Evolutionary conservation across 1,140 invertebrate genomes (phyloP).

Genomic region (Goniozus legneri): DNA sequence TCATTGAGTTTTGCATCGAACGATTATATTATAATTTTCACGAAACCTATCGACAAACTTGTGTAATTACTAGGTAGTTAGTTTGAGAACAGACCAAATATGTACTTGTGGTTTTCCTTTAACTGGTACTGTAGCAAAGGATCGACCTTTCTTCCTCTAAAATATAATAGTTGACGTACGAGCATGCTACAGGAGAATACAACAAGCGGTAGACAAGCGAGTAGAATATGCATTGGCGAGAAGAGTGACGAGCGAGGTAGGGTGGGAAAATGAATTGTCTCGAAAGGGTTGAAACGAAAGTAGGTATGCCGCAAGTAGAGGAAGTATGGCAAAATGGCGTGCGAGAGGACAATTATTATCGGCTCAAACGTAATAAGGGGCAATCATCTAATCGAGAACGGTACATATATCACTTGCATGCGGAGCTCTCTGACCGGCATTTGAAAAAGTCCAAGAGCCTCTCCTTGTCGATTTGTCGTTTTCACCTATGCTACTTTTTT

Average conservation of each 20-base stretch:
- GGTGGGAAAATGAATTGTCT: neutral
- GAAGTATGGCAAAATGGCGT: slow-evolving; percentile 5
- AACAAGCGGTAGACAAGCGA: no score
- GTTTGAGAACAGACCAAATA: no score
- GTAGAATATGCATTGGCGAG: no score
- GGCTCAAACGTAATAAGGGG: slow-evolving; percentile 12
- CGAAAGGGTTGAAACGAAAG: neutral
- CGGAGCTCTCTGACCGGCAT: no score
- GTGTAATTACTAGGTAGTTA: no score
- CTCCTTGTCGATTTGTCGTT: no score
- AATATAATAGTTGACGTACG: neutral
- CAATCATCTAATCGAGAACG: slow-evolving; percentile 18
- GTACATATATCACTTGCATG: slow-evolving; percentile 13
- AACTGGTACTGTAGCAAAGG: no score
- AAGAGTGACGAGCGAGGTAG: neutral
- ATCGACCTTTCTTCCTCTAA: neutral
- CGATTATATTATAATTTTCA: neutral
- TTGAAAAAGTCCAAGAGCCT: no score
- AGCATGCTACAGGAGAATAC: neutral
- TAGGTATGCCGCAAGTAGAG: neutral
- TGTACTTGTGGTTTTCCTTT: no score
- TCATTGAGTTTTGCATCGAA: neutral
- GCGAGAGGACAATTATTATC: slow-evolving; percentile 15
- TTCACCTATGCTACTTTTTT: no score
- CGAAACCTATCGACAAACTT: neutral